Evolutionary conservation across 2,888 invertebrate species (phyloP), one percentile per base, ranked within the genome.

Genomic region (Tenthredo mesomela): DNA sequence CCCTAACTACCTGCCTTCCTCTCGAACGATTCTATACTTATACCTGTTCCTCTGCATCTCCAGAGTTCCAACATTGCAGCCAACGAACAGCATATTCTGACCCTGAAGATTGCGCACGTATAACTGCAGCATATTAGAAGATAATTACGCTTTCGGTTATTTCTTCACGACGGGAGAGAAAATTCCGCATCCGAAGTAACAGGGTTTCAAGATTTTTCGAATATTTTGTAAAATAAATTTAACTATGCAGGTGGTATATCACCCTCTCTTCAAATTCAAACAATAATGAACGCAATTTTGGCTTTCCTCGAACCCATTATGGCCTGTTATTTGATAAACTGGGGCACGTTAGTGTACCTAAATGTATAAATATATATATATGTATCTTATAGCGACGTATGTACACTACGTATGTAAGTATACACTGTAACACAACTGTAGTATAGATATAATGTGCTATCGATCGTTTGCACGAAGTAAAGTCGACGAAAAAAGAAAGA

Each of bases 21-120:
- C 18, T 40, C 71, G 15, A 73, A 43, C 71, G 71, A 73, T 73
- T 40, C 71, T 43, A 61, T 43, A 61, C 25, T 61, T 61, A 73
- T 40, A 43, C 43, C 43, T 73, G 71, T 40, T 43, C 37, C 43
- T 25, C 43, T 25, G 15, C 25, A 21, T 18, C 37, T 29, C 70
- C 10, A 54, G 6, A 54, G 47, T 47, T 47, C 47, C 47, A 47
- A 47, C 47, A 12, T 47, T 47, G 47, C 47, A 47, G 47, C 47
- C 12, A 43, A 43, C 43, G 43, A 43, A 43, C 12, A 43, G 10
- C 43, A 3, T 43, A 43, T 43, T 43, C 43, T 43, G 43, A 43
- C 43, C 43, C 12, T 43, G 12, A 43, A 47, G 47, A 47, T 47
- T 47, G 47, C 47, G 47, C 47, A 4, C 47, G 47, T 47, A 43